Base-by-base conservation (phyloP, 2,797 vertebrate species). In the Erethizon dorsatum region DNA sequence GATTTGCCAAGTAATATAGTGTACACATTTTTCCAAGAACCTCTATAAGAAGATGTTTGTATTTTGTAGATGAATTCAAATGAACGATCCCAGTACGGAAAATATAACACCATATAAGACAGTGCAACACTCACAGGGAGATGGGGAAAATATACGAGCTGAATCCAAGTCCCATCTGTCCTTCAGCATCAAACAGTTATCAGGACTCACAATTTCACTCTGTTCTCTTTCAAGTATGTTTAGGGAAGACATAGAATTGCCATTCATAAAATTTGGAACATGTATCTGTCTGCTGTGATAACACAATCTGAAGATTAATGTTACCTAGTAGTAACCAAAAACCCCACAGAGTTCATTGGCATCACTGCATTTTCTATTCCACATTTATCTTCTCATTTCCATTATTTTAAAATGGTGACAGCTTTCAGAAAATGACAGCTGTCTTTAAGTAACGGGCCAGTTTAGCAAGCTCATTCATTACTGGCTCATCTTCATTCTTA, bases 381-480 rank as follows among this genome's bases (percentile, higher is more conserved):
- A 41, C 10, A 63, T 83, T 61, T 6, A 89, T 82, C 94, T 96
- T 96, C 85, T 59, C 65, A 85, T 61, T 63, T 52, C 79, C 89
- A 47, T 1, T 95, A 80, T 5, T 33, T 57, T 18, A 20, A 47
- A 97, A 83, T 6, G 0, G 26, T 50, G 63, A 83, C 14, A 56
- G 37, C 65, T 91, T 37, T 83, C 56, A 54, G 91, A 90, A 96
- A 90, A 80, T 92, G 45, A 87, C 28, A 65, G 28, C 6, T 91
- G 41, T 88, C 71, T 88, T 88, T 73, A 90, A 93, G 91, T 45
- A 97, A 50, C 24, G 67, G 50, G 1, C 71, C 50, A 56, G 50
- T 41, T 96, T 95, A 84, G 47, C 61, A 90, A 57, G 5, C 65
- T 59, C 84, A 18, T 83, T 69, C 65, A 87, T 97, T 95, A 77